Evolutionary conservation across 2,113 vertebrate genomes (phyloP).

Genomic region (Laticauda laticaudata): DNA sequence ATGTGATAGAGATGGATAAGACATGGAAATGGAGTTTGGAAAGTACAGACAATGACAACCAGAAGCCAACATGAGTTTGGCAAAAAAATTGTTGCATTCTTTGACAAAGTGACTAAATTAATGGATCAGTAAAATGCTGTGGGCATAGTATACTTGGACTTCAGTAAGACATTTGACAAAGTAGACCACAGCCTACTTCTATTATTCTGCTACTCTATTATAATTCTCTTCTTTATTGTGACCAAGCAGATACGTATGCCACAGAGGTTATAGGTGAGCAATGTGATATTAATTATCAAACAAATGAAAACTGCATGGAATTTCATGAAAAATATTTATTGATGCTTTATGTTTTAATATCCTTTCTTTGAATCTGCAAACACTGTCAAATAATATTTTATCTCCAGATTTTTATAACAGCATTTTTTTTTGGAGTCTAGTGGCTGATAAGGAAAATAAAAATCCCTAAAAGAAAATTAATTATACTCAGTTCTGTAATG

Average conservation of each 20-base stretch:
- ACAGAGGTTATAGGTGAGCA: not conserved
- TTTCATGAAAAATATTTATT: not conserved
- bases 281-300: not conserved
- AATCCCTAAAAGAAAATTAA: not conserved
- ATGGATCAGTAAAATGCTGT: not conserved
- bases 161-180: not conserved
- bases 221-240: not conserved
- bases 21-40: not conserved
- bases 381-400: not conserved
- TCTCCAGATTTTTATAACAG: not conserved
- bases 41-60: not conserved
- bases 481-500: not conserved
- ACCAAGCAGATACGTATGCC: not conserved
- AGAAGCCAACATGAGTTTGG: not conserved
- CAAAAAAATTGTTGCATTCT: not conserved
- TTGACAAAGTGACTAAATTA: not conserved
- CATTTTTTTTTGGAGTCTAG: not conserved
- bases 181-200: not conserved
- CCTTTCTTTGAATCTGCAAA: not conserved
- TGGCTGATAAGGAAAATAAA: not conserved
- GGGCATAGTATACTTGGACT: not conserved
- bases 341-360: not conserved
- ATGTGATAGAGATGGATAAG: not conserved
- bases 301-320: not conserved
- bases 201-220: not conserved